Evolutionary conservation across 2,888 invertebrate genomes (phyloP), one percentile per base, ranked within the genome.

Genomic region (Horisme vitalbata): DNA sequence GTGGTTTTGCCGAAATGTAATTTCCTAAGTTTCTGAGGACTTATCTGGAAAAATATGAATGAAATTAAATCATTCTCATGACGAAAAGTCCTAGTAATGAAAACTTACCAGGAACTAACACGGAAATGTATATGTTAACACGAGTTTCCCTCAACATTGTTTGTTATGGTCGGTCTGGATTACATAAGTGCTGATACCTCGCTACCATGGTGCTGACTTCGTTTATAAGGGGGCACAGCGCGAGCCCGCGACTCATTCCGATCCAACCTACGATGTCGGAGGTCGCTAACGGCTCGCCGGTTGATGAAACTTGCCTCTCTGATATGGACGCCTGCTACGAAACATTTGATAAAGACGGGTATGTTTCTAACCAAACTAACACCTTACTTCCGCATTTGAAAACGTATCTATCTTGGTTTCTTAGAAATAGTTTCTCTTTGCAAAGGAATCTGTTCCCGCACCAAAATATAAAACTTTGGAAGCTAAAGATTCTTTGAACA

Each of bases 241-340:
- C 68, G 62, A 71, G 67, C 63, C 66, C 66, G 63, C 70, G 69
- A 66, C 68, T 82, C 83, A 89, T 73, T 88, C 77, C 83, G 79
- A 75, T 75, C 71, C 79, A 79, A 71, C 76, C 80, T 74, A 82
- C 83, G 76, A 86, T 88, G 89, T 75, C 79, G 77, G 80, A 80
- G 71, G 85, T 77, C 75, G 80, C 71, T 63, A 78, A 77, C 81
- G 79, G 74, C 37, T 59, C 72, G 43, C 65, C 75, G 77, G 75
- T 83, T 72, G 90, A 91, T 70, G 89, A 91, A 79, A 83, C 81
- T 65, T 88, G 89, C 83, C 89, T 90, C 73, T 79, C 85, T 82
- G 92, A 92, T 79, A 96, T 97, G 96, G 96, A 97, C 90, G 96
- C 96, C 75, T 97, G 97, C 87, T 96, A 96, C 82, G 93, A 94